Base-by-base conservation (phyloP, 2,113 vertebrate genomes). In the Phoxinus phoxinus region DNA sequence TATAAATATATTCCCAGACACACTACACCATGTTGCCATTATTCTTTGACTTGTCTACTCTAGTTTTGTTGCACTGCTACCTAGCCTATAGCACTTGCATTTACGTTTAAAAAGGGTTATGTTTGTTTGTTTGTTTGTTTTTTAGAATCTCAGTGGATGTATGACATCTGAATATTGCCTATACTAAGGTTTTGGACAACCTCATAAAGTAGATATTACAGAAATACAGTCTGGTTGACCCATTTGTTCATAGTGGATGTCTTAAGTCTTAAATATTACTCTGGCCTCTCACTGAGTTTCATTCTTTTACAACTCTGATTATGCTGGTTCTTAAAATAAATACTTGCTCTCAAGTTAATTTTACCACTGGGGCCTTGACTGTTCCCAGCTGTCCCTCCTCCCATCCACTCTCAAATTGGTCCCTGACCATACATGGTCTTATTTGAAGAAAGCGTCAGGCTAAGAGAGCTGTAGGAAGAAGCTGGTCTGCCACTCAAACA, bases 391-490 rank as follows among this genome's bases (percentile, higher is more conserved):
- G 85, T 37, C 51, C 86, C 81, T 85, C 89, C 89, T 89, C 89
- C 88, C 83, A 77, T 88, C 81, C 74, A 80, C 72, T 72, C 35
- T 88, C 1, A 17, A 80, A 75, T 78, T 72, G 81, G 74, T 85
- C 44, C 78, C 88, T 89, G 84, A 89, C 90, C 90, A 90, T 90
- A 91, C 86, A 91, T 90, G 90, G 90, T 63, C 88, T 86, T 90
- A 79, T 84, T 86, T 83, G 88, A 89, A 86, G 81, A 87, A 86
- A 84, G 69, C 81, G n/a, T 81, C 76, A 72, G 83, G 81, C 32
- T 77, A 41, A 85, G 73, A 75, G 56, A 75, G 85, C 44, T 85
- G 63, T 67, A 88, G 86, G 75, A 85, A 84, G 86, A 73, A 87
- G 48, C 53, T 44, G 61, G 81, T 17, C 76, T 81, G 85, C 82